Conservation (phyloP, 2,888 invertebrate genomes). For the Urechis unicinctus region DNA sequence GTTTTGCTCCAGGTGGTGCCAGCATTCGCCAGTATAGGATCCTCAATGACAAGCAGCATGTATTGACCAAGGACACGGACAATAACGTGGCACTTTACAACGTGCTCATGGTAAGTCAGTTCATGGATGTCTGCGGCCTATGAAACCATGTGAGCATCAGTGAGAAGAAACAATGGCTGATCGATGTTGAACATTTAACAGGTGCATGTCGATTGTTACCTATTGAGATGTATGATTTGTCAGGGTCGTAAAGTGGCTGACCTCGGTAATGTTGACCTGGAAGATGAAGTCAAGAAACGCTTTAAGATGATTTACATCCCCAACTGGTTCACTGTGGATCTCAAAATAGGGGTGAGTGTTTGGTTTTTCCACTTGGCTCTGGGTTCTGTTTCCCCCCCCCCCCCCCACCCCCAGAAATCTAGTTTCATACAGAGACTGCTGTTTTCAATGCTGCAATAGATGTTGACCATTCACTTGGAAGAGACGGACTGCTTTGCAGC, state of each 20-base stretch:
- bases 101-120: conserved; percentile 68
- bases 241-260: conserved; percentile 79
- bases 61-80: conserved; percentile 91
- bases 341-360: conserved; percentile 89
- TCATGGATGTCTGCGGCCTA: too few species aligned
- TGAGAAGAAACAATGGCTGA: too few species aligned
- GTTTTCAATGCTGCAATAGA: conserved; percentile 54
- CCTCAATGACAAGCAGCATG: conserved; percentile 91
- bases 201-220: not conserved
- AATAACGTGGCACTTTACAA: conserved; percentile 86
- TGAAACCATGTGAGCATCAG: too few species aligned
- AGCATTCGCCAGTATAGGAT: conserved; percentile 88
- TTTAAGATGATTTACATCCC: conserved; percentile 93
- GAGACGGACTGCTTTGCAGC: conserved; percentile 97
- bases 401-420: too few species aligned
- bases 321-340: conserved; percentile 97
- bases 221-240: too few species aligned
- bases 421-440: too few species aligned
- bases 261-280: conserved; percentile 80
- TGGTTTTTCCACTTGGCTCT: too few species aligned
- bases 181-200: not conserved
- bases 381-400: too few species aligned
- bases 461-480: conserved; percentile 95
- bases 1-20: conserved; percentile 67
- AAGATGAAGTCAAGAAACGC: conserved; percentile 82